Conservation (phyloP, 1,140 invertebrate genomes). For the Muscidifurax raptorellus region DNA sequence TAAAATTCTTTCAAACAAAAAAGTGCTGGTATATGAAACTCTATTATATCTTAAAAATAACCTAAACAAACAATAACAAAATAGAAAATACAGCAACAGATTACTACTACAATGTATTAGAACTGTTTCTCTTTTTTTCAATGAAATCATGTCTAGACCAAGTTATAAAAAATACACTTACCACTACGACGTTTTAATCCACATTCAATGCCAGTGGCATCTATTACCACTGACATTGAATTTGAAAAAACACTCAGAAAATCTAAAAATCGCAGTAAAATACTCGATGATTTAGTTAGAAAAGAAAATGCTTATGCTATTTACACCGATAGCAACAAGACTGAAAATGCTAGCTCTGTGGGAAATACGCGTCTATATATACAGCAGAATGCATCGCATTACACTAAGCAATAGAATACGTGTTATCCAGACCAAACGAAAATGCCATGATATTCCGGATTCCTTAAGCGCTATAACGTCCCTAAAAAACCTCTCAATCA, state of each 20-base stretch:
- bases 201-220: too few species aligned
- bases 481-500: not conserved
- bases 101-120: not conserved
- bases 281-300: not conserved
- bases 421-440: not conserved
- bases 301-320: not conserved
- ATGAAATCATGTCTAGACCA: not conserved
- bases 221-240: not conserved
- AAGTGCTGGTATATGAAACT: not conserved
- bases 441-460: not conserved
- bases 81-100: not conserved
- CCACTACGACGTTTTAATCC: not conserved
- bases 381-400: conserved; percentile 31
- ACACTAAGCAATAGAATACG: not conserved
- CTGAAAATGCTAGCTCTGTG: not conserved
- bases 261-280: not conserved
- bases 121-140: not conserved
- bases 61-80: too few species aligned
- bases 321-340: too few species aligned
- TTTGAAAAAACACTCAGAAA: not conserved
- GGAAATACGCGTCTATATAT: conserved; percentile 13
- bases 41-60: too few species aligned
- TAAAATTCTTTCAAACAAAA: conserved; percentile 6
- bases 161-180: not conserved
- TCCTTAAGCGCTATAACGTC: not conserved